These are phyloP conservation scores for Mylabris phalerata DNA, from an alignment of 1,140 invertebrate genomes.

Conservation along the genomic window DNA sequence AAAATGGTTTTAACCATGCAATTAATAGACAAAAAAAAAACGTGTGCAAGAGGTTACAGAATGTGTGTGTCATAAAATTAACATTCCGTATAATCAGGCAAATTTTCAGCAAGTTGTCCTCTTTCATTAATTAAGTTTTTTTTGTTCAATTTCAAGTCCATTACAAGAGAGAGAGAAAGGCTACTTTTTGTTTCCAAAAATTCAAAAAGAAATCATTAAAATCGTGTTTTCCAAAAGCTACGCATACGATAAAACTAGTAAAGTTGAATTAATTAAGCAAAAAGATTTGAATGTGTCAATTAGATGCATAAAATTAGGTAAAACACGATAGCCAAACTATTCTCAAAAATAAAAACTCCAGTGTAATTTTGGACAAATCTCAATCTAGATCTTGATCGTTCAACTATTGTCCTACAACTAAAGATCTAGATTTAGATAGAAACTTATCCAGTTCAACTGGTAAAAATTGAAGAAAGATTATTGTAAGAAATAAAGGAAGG, in stretches of 20 bases:
- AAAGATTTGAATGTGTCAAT: conserved; percentile 21
- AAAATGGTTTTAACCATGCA: not conserved
- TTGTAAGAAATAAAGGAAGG: conserved; percentile 20
- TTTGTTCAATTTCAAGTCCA: no score
- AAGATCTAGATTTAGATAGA: no score
- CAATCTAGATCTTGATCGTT: no score
- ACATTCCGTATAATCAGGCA: conserved; percentile 40
- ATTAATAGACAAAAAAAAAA: conserved; percentile 9
- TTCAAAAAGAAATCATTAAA: not conserved
- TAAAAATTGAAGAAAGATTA: no score
- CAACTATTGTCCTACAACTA: no score
- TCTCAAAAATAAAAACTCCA: no score
- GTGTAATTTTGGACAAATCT: no score
- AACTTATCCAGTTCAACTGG: not conserved
- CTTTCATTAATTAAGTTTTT: not conserved
- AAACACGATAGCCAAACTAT: conserved; percentile 21
- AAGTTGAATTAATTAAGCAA: not conserved
- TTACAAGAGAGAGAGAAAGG: conserved; percentile 1
- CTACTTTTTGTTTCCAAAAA: conserved; percentile 7
- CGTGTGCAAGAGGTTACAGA: conserved; percentile 41
- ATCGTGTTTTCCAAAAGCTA: no score
- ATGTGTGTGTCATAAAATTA: conserved; percentile 35
- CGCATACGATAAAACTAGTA: no score
- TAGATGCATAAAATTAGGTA: conserved; percentile 23
- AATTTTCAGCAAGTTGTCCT: conserved; percentile 12